Evolutionary conservation across 2,888 invertebrate species (phyloP).

Genomic region (Lumbricus terrestris): DNA sequence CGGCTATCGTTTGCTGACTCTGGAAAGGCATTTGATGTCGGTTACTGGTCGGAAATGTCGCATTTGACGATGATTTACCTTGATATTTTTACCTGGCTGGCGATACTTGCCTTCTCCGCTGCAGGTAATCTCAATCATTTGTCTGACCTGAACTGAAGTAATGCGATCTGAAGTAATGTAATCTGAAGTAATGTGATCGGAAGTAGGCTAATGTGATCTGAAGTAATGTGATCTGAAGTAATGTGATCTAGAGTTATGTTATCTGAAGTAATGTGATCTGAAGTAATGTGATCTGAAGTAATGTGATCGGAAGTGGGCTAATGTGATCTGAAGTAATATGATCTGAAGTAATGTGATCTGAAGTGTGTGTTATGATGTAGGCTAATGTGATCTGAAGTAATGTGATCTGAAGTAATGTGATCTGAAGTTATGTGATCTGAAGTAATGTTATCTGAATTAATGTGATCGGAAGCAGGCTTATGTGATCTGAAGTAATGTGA

Average conservation of each 20-base stretch:
- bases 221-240: not conserved
- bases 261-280: not conserved
- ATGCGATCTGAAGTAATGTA: not conserved
- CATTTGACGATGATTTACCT: not conserved
- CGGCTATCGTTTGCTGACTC: not conserved
- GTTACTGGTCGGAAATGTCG: not conserved
- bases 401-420: no score
- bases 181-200: not conserved
- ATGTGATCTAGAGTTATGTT: not conserved
- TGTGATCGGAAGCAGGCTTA: no score
- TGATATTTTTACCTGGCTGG: not conserved
- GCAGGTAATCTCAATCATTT: not conserved
- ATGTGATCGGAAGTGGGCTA: no score
- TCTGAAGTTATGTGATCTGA: not conserved
- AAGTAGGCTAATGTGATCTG: no score
- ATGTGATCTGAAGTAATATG: not conserved
- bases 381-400: not conserved
- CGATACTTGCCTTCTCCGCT: not conserved
- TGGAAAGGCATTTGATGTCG: not conserved
- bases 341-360: not conserved
- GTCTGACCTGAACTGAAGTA: not conserved
- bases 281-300: not conserved
- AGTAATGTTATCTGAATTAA: not conserved
- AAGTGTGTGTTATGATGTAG: no score
- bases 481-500: not conserved